Evolutionary conservation across 30 jellyfish, hydroid and myxozoan genomes (phyloP), one percentile per base, ranked within the genome.

Genomic region (Cassiopea xamachana): DNA sequence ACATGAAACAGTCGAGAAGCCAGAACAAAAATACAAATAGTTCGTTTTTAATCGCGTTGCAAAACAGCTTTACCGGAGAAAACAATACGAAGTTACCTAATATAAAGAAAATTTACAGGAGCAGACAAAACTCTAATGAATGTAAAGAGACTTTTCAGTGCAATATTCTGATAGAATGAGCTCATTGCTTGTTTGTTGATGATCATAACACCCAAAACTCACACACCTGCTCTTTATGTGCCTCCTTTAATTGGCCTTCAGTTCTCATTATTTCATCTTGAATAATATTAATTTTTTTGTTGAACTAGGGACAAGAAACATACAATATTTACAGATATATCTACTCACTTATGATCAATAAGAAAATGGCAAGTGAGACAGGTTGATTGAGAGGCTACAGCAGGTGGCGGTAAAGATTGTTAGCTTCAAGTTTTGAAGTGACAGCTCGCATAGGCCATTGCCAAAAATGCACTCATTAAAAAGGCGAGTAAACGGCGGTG

Each of bases 201-300:
- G 39, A 19, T 71, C 4, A 19, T 7, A 18, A 27, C n/a, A 75
- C 59, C 6, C 18, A 49, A 6, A 1, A 60, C 75, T 16, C 4
- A 48, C 16, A 13, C 68, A 93, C 98, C 97, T 93, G 96, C 12
- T 93, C 86, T 61, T 88, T 87, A 73, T 93, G 98, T 13, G 96
- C 87, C 10, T 58, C 77, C 60, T 94, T 83, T 46, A 93, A 83
- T 72, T 88, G 90, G 13, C 76, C 19, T 60, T 93, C 98, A 13
- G 98, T 93, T 67, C 80, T 51, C 76, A 71, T 27, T 46, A 93
- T 93, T 49, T 93, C 96, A 1, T 87, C 88, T 60, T 93, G 98
- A 79, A 93, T 87, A 46, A 79, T 49, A 74, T 80, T 79, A 10
- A 93, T 93, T 49, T 84, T 83, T 14, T 62, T 69, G 82, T 93